Conservation (phyloP, 64 coral and sea anemone genomes). For the Astreopora myriophthalma region DNA sequence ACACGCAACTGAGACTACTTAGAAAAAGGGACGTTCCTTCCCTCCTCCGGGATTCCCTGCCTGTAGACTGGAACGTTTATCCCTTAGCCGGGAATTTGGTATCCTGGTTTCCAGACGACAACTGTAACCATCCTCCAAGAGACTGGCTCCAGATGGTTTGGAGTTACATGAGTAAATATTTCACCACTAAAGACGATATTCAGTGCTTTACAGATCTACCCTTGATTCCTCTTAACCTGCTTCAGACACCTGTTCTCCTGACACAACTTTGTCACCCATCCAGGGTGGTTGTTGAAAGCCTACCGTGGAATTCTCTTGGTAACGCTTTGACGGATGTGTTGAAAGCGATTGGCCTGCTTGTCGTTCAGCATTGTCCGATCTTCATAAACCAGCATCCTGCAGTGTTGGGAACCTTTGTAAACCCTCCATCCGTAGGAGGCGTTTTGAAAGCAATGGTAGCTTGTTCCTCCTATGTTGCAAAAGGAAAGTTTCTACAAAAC, state of each 20-base stretch:
- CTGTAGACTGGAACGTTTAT: slow-evolving; percentile 24
- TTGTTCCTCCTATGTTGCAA: not conserved
- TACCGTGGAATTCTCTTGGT: not conserved
- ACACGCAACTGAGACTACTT: slow-evolving; percentile 7
- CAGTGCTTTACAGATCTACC: not conserved
- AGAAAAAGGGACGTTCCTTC: not conserved
- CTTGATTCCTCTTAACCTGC: not conserved
- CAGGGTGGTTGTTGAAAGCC: slow-evolving; percentile 15
- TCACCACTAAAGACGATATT: not conserved
- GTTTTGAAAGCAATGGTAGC: slow-evolving; percentile 50
- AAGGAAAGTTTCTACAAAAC: not conserved
- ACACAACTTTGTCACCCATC: slow-evolving; percentile 36
- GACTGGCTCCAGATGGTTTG: slow-evolving; percentile 69
- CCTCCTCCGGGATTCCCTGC: not conserved
- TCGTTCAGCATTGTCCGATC: too few relatives aligned
- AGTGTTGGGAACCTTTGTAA: slow-evolving; percentile 6
- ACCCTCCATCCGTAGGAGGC: slow-evolving; percentile 34
- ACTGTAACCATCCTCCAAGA: slow-evolving; percentile 7
- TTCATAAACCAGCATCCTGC: slow-evolving; percentile 35
- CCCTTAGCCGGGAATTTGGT: not conserved
- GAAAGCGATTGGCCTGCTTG: slow-evolving; percentile 19
- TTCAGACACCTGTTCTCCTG: not conserved
- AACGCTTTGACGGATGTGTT: not conserved
- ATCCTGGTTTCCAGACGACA: slow-evolving; percentile 35
- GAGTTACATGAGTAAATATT: slow-evolving; percentile 62